Evolutionary conservation across 1,140 invertebrate genomes (phyloP), one percentile per base, ranked within the genome.

Genomic region (Brachionus rotundiformis): DNA sequence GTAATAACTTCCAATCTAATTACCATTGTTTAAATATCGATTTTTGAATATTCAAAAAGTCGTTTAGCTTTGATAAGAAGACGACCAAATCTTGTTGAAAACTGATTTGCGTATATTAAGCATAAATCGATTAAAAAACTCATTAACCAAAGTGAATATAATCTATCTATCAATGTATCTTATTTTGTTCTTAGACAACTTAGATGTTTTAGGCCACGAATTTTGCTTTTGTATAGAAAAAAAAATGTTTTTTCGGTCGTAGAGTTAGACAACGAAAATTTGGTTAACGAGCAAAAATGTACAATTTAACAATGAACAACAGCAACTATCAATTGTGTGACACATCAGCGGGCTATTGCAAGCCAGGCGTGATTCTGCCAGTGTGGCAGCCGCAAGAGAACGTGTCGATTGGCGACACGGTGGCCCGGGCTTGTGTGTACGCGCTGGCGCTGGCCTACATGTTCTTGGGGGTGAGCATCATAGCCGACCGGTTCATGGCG

Each of bases 401-500:
- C 83, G 87, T 93, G 19, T 89, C 88, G 39, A 83, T 84, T 16
- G 90, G 90, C 3, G 93, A 97, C 88, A 88, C 91, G 65, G 86
- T 91, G 13, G 89, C 91, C 1, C 91, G 97, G 6, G 96, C 96
- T n/a, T 84, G 93, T 39, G 92, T 96, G 25, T 99, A 99, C 87
- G 96, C 98, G 87, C 84, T 94, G 3, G 88, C 91, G 16, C 91
- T 99, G 87, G 87, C 94, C 41, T 99, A 98, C 87, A 90, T 98
- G 83, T 99, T 99, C 89, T 94, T 99, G 85, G 97, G 97, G 36
- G 96, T 99, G 3, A 98, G 96, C 82, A 98, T 99, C 85, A 93
- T 98, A 41, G 96, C 96, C 31, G 97, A 99, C 88, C 92, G 95
- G 10, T 99, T 99, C 88, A 98, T 99, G 97, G 94, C 95, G 1